These are phyloP conservation scores for Daphoenositta chrysoptera DNA, from an alignment of 2,113 vertebrate species.

Conservation along the genomic window DNA sequence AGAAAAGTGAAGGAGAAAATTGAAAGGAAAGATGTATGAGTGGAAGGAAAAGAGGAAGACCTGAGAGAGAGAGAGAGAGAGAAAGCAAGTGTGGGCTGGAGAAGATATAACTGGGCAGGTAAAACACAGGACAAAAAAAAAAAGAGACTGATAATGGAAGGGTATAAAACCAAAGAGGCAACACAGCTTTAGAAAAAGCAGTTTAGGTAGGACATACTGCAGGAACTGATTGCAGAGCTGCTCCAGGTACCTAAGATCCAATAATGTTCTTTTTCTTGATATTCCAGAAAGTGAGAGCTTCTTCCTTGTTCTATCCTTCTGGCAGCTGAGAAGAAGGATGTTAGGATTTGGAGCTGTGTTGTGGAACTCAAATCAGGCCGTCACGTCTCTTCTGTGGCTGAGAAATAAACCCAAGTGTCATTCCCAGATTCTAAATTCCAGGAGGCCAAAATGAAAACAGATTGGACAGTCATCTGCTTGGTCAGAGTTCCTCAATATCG, in stretches of 20 bases:
- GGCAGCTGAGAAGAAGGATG: neutral
- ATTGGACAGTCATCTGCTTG: neutral
- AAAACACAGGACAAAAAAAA: neutral
- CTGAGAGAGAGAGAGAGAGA: neutral
- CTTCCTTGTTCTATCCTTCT: neutral
- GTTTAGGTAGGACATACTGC: neutral
- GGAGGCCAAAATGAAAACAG: neutral
- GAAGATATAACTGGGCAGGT: neutral
- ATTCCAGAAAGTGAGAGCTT: neutral
- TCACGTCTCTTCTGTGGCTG: neutral
- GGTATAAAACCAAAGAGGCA: accelerated
- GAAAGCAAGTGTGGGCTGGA: neutral
- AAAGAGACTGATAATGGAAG: neutral
- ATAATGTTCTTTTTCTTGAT: neutral
- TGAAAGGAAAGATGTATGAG: neutral
- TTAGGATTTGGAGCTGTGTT: neutral
- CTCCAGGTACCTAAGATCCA: neutral
- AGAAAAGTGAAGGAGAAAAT: neutral
- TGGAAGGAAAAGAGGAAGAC: neutral
- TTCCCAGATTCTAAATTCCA: neutral
- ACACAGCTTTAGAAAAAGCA: neutral
- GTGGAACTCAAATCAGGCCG: neutral
- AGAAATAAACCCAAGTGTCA: neutral
- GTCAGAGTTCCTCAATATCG: neutral
- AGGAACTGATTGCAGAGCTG: neutral